Conservation (phyloP, 2,113 vertebrate species). For the Hippocampus abdominalis region DNA sequence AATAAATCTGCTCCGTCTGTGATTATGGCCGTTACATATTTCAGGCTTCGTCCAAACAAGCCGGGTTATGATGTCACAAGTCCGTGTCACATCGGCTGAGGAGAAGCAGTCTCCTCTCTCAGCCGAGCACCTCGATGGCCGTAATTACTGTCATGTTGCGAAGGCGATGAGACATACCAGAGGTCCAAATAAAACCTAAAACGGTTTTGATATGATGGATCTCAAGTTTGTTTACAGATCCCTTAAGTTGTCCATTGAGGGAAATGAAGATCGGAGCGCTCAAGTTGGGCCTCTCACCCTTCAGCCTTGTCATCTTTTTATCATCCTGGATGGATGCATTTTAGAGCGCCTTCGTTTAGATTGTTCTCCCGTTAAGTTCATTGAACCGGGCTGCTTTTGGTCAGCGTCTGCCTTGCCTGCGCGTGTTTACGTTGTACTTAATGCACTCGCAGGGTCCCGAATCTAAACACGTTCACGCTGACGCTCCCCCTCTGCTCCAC, state of each 20-base stretch:
- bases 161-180: constrained; percentile 90
- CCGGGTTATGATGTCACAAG: constrained; percentile 82
- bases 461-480: constrained; percentile 69
- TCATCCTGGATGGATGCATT: constrained; percentile 21
- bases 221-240: constrained; percentile 93
- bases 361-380: constrained; percentile 22
- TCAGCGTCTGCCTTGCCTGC: constrained; percentile 48
- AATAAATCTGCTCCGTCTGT: constrained; percentile 85
- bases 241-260: constrained; percentile 84
- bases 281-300: constrained; percentile 24
- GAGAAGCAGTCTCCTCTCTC: constrained; percentile 83
- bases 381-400: constrained; percentile 42
- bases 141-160: constrained; percentile 94
- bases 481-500: constrained; percentile 47
- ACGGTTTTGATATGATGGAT: constrained; percentile 96
- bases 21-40: constrained; percentile 87
- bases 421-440: constrained; percentile 67
- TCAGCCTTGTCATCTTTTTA: constrained; percentile 28
- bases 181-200: constrained; percentile 97
- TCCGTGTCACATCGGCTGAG: constrained; percentile 59
- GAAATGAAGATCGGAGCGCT: constrained; percentile 61
- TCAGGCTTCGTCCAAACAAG: constrained; percentile 91
- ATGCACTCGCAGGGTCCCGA: constrained; percentile 64
- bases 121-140: constrained; percentile 90
- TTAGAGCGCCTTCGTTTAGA: constrained; percentile 1